These are phyloP conservation scores for Diloba caeruleocephala DNA, from an alignment of 2,888 invertebrate species.

Conservation along the genomic window DNA sequence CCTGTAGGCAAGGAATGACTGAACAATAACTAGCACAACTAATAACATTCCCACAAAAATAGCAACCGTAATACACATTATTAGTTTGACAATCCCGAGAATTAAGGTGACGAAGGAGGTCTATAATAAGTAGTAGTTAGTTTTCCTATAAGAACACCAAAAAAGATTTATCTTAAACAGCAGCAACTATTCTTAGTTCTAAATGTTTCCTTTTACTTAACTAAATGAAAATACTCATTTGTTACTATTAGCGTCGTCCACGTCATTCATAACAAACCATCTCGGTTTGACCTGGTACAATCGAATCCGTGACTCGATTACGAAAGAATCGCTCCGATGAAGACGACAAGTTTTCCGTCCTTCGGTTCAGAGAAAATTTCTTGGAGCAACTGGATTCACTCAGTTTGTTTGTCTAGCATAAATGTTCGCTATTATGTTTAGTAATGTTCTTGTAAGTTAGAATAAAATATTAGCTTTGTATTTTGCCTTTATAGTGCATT, in stretches of 20 bases:
- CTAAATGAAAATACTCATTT: slow-evolving; percentile 46
- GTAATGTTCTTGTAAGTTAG: slow-evolving; percentile 19
- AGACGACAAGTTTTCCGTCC: slow-evolving; percentile 53
- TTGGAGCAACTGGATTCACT: slow-evolving; percentile 32
- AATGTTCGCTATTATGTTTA: slow-evolving; percentile 30
- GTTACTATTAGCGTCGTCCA: slow-evolving; percentile 58
- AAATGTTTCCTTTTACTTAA: slow-evolving; percentile 23
- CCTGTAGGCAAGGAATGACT: too few relatives aligned
- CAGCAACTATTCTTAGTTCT: too few relatives aligned
- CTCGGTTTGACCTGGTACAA: slow-evolving; percentile 50
- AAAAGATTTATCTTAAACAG: too few relatives aligned
- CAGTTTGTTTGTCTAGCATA: slow-evolving; percentile 32
- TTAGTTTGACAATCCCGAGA: too few relatives aligned
- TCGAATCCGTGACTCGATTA: slow-evolving; percentile 61
- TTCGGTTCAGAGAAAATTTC: slow-evolving; percentile 26
- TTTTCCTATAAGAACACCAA: too few relatives aligned
- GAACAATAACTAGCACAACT: too few relatives aligned
- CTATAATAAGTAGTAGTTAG: too few relatives aligned
- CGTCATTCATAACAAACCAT: slow-evolving; percentile 60
- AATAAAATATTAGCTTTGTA: slow-evolving; percentile 16
- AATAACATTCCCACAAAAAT: too few relatives aligned
- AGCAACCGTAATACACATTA: too few relatives aligned
- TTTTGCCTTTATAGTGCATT: too few relatives aligned
- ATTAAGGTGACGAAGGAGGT: too few relatives aligned
- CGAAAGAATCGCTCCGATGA: slow-evolving; percentile 53